These are phyloP conservation scores for Nibea albiflora DNA, from an alignment of 2,113 vertebrate species.

Conservation along the genomic window DNA sequence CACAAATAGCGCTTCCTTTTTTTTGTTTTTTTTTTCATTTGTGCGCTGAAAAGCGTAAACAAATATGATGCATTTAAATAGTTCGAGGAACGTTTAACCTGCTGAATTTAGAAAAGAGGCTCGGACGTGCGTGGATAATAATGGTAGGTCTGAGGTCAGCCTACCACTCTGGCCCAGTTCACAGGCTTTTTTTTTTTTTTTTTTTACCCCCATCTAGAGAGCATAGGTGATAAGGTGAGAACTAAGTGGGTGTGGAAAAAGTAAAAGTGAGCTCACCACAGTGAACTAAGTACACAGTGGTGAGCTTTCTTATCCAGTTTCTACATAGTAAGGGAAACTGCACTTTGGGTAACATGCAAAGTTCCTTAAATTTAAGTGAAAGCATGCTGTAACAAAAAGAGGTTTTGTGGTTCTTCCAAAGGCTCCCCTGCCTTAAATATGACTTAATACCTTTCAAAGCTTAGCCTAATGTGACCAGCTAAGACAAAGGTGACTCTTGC, in stretches of 20 bases:
- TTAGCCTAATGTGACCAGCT: neutral
- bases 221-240: slow-evolving; percentile 4
- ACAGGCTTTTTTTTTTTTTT: neutral
- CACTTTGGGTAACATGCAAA: neutral
- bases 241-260: neutral
- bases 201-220: slow-evolving; percentile 36
- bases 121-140: slow-evolving; percentile 10
- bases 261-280: slow-evolving; percentile 24
- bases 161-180: slow-evolving; percentile 28
- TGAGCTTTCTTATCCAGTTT: neutral
- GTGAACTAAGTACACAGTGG: neutral
- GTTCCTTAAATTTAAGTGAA: slow-evolving; percentile 1
- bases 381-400: neutral
- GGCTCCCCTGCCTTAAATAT: neutral
- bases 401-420: slow-evolving; percentile 3
- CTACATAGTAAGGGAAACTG: neutral
- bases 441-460: neutral
- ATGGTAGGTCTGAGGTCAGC: slow-evolving; percentile 6
- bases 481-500: slow-evolving; percentile 1
- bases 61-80: neutral
- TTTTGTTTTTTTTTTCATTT: neutral
- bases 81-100: neutral
- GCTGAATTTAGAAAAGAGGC: slow-evolving; percentile 11
- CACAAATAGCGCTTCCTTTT: slow-evolving; percentile 23
- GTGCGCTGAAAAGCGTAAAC: neutral